Percentiles rank a stretch among this genome's conserved stretches.
Conservation (phyloP, 1,140 invertebrate species). For the Diorhabda sublineata region DNA sequence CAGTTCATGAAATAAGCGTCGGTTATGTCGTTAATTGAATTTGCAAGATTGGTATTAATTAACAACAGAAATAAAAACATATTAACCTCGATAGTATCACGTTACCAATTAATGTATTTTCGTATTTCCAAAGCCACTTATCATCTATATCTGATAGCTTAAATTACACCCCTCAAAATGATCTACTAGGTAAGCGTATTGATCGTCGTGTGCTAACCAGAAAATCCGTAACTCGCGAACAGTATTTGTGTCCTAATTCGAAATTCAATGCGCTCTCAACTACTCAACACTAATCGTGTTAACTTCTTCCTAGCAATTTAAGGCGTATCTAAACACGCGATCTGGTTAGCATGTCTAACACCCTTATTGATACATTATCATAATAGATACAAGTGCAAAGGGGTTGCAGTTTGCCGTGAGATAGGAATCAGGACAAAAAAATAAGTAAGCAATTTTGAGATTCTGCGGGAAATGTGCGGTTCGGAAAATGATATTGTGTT, state of each 20-base stretch:
- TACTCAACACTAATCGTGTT: slow-evolving; percentile 2
- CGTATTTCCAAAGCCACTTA: too few species aligned
- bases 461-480: too few species aligned
- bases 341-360: not conserved
- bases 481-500: too few species aligned
- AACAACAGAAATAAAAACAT: too few species aligned
- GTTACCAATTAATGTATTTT: too few species aligned
- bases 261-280: not conserved
- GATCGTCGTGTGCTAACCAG: not conserved
- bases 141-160: too few species aligned
- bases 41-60: too few species aligned
- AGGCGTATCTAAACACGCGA: not conserved
- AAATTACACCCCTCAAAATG: too few species aligned
- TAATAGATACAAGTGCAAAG: not conserved
- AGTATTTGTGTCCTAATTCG: slow-evolving; percentile 5
- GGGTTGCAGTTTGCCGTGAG: not conserved
- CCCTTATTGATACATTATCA: not conserved
- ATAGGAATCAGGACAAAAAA: not conserved
- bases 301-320: slow-evolving; percentile 2
- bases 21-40: too few species aligned
- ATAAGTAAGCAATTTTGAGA: too few species aligned
- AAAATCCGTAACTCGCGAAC: not conserved
- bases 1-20: too few species aligned
- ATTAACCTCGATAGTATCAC: too few species aligned
- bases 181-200: not conserved